Conservation (phyloP, 1,140 invertebrate species). For the Heliconius eleuchia region DNA sequence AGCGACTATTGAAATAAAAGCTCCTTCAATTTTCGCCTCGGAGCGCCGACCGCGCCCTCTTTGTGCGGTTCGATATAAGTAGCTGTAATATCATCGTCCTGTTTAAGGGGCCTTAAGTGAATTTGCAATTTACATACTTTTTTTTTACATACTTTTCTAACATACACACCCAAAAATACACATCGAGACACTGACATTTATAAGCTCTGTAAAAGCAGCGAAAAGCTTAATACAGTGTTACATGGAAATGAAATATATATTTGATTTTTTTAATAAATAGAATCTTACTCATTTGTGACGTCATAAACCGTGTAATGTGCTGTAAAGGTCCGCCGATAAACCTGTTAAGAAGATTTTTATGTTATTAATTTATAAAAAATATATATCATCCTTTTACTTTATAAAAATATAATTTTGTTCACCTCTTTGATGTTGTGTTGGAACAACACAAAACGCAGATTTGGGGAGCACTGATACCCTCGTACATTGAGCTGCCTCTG, state of each 20-base stretch:
- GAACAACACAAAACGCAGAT: slow-evolving; percentile 91
- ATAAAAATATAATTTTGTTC: slow-evolving; percentile 34
- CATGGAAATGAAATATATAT: slow-evolving; percentile 17
- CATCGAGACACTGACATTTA: slow-evolving; percentile 23
- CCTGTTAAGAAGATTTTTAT: slow-evolving; percentile 79
- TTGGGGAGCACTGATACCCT: slow-evolving; percentile 90
- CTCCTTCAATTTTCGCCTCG: slow-evolving; percentile 24
- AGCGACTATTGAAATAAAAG: slow-evolving; percentile 35
- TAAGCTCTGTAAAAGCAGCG: slow-evolving; percentile 21
- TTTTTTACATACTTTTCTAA: slow-evolving; percentile 2
- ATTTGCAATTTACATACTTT: slow-evolving; percentile 9
- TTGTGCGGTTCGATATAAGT: slow-evolving; percentile 12
- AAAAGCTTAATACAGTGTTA: slow-evolving; percentile 15
- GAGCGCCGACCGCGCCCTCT: slow-evolving; percentile 23
- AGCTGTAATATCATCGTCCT: slow-evolving; percentile 4
- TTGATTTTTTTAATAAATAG: background rate
- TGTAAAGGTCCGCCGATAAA: slow-evolving; percentile 90
- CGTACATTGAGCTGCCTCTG: slow-evolving; percentile 85
- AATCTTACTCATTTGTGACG: slow-evolving; percentile 91
- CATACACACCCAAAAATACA: slow-evolving; percentile 10
- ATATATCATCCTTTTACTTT: background rate
- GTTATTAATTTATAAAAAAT: background rate
- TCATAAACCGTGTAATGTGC: slow-evolving; percentile 93
- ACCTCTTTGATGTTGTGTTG: slow-evolving; percentile 93
- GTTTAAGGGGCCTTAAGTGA: slow-evolving; percentile 1